Evolutionary conservation across 2,888 invertebrate genomes (phyloP).

Genomic region (Pycnomerus fuliginosus): DNA sequence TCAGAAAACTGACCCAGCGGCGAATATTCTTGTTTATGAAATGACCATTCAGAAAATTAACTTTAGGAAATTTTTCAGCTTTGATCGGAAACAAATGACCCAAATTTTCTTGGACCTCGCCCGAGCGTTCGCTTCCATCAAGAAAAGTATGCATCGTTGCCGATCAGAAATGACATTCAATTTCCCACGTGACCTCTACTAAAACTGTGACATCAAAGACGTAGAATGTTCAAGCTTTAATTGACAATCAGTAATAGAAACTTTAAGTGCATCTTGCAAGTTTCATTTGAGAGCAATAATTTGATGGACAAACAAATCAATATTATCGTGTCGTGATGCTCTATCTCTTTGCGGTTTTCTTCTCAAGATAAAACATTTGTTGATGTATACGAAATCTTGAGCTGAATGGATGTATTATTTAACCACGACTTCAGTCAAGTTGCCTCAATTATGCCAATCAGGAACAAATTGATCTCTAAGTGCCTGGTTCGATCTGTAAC

Average conservation of each 20-base stretch:
- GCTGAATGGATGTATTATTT: slow-evolving; percentile 35
- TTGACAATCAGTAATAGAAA: too few species aligned
- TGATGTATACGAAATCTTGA: slow-evolving; percentile 26
- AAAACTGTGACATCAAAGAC: slow-evolving; percentile 35
- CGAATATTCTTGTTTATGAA: too few species aligned
- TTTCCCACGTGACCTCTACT: slow-evolving; percentile 39
- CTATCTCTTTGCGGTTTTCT: slow-evolving; percentile 21
- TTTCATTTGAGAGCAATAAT: slow-evolving; percentile 37
- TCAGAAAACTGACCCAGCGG: too few species aligned
- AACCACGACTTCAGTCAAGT: slow-evolving; percentile 42
- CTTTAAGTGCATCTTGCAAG: too few species aligned
- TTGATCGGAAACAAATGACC: too few species aligned
- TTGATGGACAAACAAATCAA: slow-evolving; percentile 40
- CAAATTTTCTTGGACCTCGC: too few species aligned
- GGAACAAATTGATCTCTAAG: slow-evolving; percentile 39
- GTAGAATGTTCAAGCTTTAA: too few species aligned
- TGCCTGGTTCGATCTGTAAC: slow-evolving; percentile 22
- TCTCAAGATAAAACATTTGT: too few species aligned
- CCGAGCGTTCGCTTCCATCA: too few species aligned
- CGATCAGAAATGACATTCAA: slow-evolving; percentile 36
- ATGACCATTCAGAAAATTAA: too few species aligned
- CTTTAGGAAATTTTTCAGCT: too few species aligned
- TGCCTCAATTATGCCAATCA: slow-evolving; percentile 43
- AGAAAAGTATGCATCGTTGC: slow-evolving; percentile 9
- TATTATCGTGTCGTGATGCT: too few species aligned